Base-by-base conservation (phyloP, 1,140 invertebrate species). In the Panagrolaimus sp. region DNA sequence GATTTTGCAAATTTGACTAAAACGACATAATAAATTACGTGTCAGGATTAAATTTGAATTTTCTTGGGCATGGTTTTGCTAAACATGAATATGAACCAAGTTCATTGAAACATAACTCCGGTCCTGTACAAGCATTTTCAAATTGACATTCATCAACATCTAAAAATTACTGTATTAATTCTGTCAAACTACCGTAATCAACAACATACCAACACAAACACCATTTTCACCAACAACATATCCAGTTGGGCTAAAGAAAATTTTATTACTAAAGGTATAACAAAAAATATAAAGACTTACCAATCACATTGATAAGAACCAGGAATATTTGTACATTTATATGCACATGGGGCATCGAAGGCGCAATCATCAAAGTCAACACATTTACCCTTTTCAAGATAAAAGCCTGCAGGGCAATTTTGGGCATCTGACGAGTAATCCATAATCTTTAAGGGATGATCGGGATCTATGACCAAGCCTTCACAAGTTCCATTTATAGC, bases 341-440 rank as follows among this genome's bases (percentile, higher is more conserved):
- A 76, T 38, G 80, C 68, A 28, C 78, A 80, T 10, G 77, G 74
- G 21, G 71, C 65, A 62, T 81, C 69, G 46, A 80, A 72, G 7
- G 72, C 69, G 28, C 78, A 79, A 43, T 83, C 80, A 55, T 82
- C 77, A 45, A 80, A 47, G 58, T 78, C 77, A 58, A 24, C 64
- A 43, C 73, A 76, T 10, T 26, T 52, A 26, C 44, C 63, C 44
- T 66, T 38, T 8, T 46, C 45, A n/a, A 15, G 68, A 43, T 67
- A 32, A 12, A 47, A 70, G 9, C 48, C 48, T 26, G 64, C 14
- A 1, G 64, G 64, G 17, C 69, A 68, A 32, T 64, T 64, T n/a
- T 64, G 28, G 9, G 17, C 17, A 32, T 64, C 52, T n/a, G 28
- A 12, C 12, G 52, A 21, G 28, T 26, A 58, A 58, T 58, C 52